Percentiles rank a stretch among this genome's conserved stretches.
Evolutionary conservation across 2,888 invertebrate species (phyloP).

Genomic region (Eupithecia vulgata): DNA sequence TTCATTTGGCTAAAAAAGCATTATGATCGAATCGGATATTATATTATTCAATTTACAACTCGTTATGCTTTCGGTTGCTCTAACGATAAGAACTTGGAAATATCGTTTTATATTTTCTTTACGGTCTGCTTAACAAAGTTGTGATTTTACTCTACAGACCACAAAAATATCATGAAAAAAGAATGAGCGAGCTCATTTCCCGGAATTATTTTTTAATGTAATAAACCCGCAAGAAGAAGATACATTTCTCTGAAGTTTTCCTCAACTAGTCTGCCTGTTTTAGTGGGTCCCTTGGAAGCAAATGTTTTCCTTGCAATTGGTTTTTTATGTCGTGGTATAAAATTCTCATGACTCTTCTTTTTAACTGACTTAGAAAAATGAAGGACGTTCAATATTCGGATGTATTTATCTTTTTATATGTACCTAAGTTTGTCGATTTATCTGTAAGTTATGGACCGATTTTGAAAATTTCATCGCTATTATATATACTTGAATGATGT

Average conservation of each 20-base stretch:
- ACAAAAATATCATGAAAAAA: conserved; percentile 24
- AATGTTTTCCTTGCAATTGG: conserved; percentile 5
- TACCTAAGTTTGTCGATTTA: too few relatives aligned
- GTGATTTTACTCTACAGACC: not conserved
- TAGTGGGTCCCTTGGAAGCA: conserved; percentile 7
- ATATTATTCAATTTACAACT: too few relatives aligned
- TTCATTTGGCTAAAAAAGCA: too few relatives aligned
- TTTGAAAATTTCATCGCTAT: too few relatives aligned
- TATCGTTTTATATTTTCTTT: not conserved
- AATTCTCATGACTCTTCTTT: not conserved
- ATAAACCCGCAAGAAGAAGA: conserved; percentile 15
- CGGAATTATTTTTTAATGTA: conserved; percentile 16
- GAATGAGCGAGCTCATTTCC: conserved; percentile 11
- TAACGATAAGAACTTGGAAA: not conserved
- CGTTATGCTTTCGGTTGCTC: too few relatives aligned
- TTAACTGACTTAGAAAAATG: not conserved
- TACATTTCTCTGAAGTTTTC: conserved; percentile 34
- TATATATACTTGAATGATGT: too few relatives aligned
- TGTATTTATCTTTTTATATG: too few relatives aligned
- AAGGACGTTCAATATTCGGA: too few relatives aligned
- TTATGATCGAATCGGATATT: too few relatives aligned
- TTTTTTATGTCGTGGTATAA: not conserved
- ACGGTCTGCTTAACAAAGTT: not conserved
- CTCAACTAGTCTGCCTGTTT: conserved; percentile 10
- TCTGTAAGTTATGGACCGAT: too few relatives aligned